These are phyloP conservation scores for Drosophila cardini DNA, from an alignment of 1,140 invertebrate species.

Conservation along the genomic window DNA sequence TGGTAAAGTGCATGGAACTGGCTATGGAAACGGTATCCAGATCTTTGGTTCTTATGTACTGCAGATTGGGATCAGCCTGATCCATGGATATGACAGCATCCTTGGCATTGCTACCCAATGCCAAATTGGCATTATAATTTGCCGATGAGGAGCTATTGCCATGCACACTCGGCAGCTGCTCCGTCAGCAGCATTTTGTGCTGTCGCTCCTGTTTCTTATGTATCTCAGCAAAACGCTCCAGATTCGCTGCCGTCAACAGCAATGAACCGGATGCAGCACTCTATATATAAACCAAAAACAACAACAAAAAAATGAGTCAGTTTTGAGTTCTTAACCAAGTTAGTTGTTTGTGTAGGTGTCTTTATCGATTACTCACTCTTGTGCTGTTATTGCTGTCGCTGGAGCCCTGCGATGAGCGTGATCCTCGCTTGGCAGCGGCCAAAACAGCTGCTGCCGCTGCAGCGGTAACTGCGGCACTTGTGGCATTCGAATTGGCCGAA, in stretches of 20 bases:
- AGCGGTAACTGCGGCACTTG: constrained; percentile 83
- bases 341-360: not conserved
- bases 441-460: constrained; percentile 69
- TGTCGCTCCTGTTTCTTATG: constrained; percentile 85
- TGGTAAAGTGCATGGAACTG: constrained; percentile 93
- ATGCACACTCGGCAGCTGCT: constrained; percentile 71
- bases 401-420: constrained; percentile 90
- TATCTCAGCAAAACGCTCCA: constrained; percentile 88
- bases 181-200: constrained; percentile 62
- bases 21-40: constrained; percentile 90
- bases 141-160: constrained; percentile 62
- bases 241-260: constrained; percentile 90
- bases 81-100: constrained; percentile 77
- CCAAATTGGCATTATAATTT: constrained; percentile 76
- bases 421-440: constrained; percentile 86
- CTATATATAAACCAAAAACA: constrained; percentile 85
- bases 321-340: constrained; percentile 1
- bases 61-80: constrained; percentile 71
- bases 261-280: constrained; percentile 91
- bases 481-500: constrained; percentile 64
- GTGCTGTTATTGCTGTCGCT: constrained; percentile 91
- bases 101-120: constrained; percentile 56
- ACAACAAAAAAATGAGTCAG: constrained; percentile 50
- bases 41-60: constrained; percentile 84
- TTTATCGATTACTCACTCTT: constrained; percentile 87